phyloP scores from a whole-genome alignment of 2,888 invertebrate genomes.

The Matsumyia berberina region DNA sequence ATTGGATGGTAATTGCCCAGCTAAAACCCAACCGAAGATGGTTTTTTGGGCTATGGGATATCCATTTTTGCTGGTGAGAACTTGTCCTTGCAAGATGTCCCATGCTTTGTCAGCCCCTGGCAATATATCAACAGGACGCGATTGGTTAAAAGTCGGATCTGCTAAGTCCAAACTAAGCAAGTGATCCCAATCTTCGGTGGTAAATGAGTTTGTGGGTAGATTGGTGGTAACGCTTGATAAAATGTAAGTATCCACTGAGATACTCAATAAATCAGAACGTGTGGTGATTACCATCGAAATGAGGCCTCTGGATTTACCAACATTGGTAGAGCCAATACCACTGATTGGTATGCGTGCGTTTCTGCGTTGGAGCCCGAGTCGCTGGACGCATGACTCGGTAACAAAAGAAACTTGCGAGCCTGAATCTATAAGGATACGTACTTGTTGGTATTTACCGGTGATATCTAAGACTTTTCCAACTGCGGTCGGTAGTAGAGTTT shows the following conservation, averaged over 20 bases:
- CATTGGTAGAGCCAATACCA: no score
- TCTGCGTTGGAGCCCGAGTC: background rate
- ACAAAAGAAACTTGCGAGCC: background rate
- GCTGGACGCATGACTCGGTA: background rate
- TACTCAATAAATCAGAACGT: background rate
- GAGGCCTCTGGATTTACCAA: background rate
- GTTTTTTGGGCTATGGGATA: conserved; percentile 14
- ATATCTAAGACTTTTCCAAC: background rate
- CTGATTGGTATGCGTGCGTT: no score
- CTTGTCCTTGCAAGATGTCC: conserved; percentile 49
- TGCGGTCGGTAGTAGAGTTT: background rate
- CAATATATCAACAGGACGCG: conserved; percentile 57
- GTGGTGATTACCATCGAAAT: background rate
- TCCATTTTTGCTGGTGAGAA: background rate
- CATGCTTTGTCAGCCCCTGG: conserved; percentile 62
- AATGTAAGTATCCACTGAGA: conserved; percentile 4
- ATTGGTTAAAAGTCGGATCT: conserved; percentile 57
- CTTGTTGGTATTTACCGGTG: background rate
- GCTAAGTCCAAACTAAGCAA: conserved; percentile 41
- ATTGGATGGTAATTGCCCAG: conserved; percentile 7
- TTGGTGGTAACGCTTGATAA: background rate
- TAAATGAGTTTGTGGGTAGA: conserved; percentile 2
- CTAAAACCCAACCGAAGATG: conserved; percentile 1
- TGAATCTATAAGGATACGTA: background rate
- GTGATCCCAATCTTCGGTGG: conserved; percentile 24